A percentile compares a stretch with the other conserved stretches of the same genome.
These are phyloP conservation scores for Oryzias melastigma DNA, from an alignment of 2,113 vertebrate genomes.

Conservation along the genomic window DNA sequence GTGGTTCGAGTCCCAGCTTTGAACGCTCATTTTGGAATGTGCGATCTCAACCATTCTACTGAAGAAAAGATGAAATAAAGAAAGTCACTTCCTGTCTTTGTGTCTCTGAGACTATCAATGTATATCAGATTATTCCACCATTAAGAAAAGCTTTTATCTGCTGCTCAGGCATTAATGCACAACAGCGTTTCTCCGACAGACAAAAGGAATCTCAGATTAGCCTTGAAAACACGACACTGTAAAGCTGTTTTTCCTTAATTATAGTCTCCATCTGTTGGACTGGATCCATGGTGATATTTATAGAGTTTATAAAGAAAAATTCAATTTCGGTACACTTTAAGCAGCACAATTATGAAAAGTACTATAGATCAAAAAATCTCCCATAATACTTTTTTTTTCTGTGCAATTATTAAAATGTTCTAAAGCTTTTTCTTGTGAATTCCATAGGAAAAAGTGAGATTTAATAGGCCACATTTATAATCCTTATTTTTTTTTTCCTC, in stretches of 20 bases:
- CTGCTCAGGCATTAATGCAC: slow-evolving; percentile 12
- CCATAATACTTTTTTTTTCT: slow-evolving; percentile 5
- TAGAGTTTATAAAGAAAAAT: slow-evolving; percentile 54
- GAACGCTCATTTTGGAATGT: no score
- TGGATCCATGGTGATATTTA: slow-evolving; percentile 46
- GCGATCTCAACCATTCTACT: no score
- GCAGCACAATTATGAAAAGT: neutral
- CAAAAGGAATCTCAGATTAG: slow-evolving; percentile 6
- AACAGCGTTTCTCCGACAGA: slow-evolving; percentile 13
- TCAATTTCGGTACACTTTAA: slow-evolving; percentile 48
- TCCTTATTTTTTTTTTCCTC: neutral
- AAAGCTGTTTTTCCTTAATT: slow-evolving; percentile 33
- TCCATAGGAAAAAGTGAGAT: slow-evolving; percentile 6
- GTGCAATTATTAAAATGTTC: no score
- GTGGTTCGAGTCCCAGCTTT: no score
- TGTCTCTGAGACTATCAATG: slow-evolving; percentile 49
- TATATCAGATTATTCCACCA: slow-evolving; percentile 29
- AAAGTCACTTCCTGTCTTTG: neutral
- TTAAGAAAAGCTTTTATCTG: slow-evolving; percentile 5
- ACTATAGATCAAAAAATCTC: no score
- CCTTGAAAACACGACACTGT: slow-evolving; percentile 7
- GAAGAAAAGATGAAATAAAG: neutral
- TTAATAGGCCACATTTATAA: slow-evolving; percentile 5
- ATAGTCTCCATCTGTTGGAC: slow-evolving; percentile 30
- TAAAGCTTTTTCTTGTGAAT: neutral